A percentile compares a stretch with the other conserved stretches of the same genome.
These are phyloP conservation scores for Nyleta sp. DNA, from an alignment of 2,888 invertebrate genomes.

Conservation along the genomic window DNA sequence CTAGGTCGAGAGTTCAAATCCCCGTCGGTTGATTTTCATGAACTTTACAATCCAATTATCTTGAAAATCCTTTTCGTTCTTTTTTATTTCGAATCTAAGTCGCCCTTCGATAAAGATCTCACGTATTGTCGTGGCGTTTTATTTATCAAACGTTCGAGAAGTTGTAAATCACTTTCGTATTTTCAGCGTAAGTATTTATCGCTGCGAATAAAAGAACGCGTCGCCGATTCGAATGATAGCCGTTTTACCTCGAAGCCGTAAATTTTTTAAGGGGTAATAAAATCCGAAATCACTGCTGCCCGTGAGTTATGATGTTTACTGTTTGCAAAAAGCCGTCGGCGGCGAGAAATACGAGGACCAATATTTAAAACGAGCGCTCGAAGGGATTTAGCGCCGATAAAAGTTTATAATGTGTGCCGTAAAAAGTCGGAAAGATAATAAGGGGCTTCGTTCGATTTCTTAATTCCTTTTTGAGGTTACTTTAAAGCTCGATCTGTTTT, in stretches of 20 bases:
- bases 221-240: slow-evolving; percentile 6
- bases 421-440: too few species aligned
- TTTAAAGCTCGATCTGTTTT: too few species aligned
- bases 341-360: slow-evolving; percentile 14
- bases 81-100: neutral
- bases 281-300: slow-evolving; percentile 19
- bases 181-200: slow-evolving; percentile 27
- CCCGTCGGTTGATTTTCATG: neutral
- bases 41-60: neutral
- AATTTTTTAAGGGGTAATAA: slow-evolving; percentile 36
- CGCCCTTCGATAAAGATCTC: neutral
- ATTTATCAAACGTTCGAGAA: slow-evolving; percentile 14
- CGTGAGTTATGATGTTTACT: slow-evolving; percentile 21
- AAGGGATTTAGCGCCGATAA: slow-evolving; percentile 10
- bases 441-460: too few species aligned
- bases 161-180: slow-evolving; percentile 9
- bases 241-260: slow-evolving; percentile 12
- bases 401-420: slow-evolving; percentile 9
- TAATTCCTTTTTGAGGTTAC: too few species aligned
- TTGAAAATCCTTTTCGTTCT: neutral
- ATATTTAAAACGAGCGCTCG: slow-evolving; percentile 23
- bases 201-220: slow-evolving; percentile 18
- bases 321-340: slow-evolving; percentile 26
- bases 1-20: slow-evolving; percentile 1
- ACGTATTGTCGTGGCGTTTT: neutral